Percentiles rank a stretch among this genome's conserved stretches.
These are phyloP conservation scores for Battus philenor DNA, from an alignment of 1,140 invertebrate genomes.

Conservation along the genomic window DNA sequence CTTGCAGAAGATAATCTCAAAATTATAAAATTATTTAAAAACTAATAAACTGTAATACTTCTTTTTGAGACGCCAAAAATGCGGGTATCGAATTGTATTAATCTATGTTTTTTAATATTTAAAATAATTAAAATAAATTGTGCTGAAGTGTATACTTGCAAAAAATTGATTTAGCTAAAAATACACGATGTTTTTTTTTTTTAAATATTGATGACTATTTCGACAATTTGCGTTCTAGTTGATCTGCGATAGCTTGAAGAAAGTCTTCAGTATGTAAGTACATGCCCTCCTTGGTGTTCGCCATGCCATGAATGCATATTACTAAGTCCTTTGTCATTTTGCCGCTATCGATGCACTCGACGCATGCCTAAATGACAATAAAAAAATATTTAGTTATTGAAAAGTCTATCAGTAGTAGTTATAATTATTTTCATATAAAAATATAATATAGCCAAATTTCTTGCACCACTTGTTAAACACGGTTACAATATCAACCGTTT, in stretches of 20 bases:
- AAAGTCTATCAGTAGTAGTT: too few relatives aligned
- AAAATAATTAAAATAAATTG: background rate
- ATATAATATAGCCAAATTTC: too few relatives aligned
- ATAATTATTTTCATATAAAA: too few relatives aligned
- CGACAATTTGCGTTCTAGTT: constrained; percentile 78
- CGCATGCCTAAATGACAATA: constrained; percentile 79
- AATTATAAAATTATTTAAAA: background rate
- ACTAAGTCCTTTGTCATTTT: constrained; percentile 95
- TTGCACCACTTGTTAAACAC: too few relatives aligned
- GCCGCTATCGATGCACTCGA: constrained; percentile 91
- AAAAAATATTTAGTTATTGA: background rate
- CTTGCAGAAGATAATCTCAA: too few relatives aligned
- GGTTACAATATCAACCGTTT: too few relatives aligned
- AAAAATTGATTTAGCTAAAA: too few relatives aligned
- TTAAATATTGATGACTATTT: too few relatives aligned
- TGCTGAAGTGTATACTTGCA: too few relatives aligned
- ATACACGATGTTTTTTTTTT: too few relatives aligned
- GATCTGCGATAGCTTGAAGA: constrained; percentile 87
- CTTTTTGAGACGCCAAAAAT: background rate
- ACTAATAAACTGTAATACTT: background rate
- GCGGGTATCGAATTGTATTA: background rate
- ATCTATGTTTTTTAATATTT: background rate
- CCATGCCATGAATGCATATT: constrained; percentile 89
- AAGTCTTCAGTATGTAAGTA: constrained; percentile 92
- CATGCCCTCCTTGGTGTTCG: constrained; percentile 86